phyloP scores from a whole-genome alignment of 2,888 invertebrate species.

The Teleogryllus oceanicus region DNA sequence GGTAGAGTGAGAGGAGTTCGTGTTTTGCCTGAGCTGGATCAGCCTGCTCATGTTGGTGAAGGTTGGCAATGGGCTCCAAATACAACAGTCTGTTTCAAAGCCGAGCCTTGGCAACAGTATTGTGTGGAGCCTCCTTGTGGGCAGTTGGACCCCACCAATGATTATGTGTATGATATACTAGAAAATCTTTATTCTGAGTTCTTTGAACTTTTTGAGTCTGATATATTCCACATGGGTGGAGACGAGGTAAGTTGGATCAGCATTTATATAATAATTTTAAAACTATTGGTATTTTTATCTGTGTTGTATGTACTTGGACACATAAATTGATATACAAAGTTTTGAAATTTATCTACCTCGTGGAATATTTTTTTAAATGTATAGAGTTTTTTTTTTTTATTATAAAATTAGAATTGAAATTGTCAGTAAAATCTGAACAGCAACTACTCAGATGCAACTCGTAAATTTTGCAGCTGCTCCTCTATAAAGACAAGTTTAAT shows the following conservation, averaged over 20 bases:
- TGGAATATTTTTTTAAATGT: too few relatives aligned
- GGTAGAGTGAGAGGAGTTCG: slow-evolving; percentile 74
- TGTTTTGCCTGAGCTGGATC: slow-evolving; percentile 88
- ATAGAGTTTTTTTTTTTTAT: too few relatives aligned
- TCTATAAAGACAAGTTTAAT: too few relatives aligned
- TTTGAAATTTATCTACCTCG: too few relatives aligned
- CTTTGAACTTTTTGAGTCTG: slow-evolving; percentile 66
- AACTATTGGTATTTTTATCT: too few relatives aligned
- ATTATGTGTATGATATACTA: slow-evolving; percentile 65
- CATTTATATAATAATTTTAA: too few relatives aligned
- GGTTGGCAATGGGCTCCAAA: slow-evolving; percentile 79
- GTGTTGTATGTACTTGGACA: too few relatives aligned
- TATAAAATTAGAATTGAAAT: too few relatives aligned
- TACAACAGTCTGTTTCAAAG: slow-evolving; percentile 41
- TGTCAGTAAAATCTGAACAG: too few relatives aligned
- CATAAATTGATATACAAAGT: too few relatives aligned
- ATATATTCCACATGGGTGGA: slow-evolving; percentile 86
- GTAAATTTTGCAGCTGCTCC: too few relatives aligned
- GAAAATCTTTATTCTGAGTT: slow-evolving; percentile 74
- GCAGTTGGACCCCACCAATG: slow-evolving; percentile 71
- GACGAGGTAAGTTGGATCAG: slow-evolving; percentile 68
- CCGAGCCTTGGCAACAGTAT: slow-evolving; percentile 72
- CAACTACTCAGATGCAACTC: too few relatives aligned
- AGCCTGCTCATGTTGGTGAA: slow-evolving; percentile 85
- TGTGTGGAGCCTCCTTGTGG: slow-evolving; percentile 85